Evolutionary conservation across 2,113 vertebrate species (phyloP), one percentile per base, ranked within the genome.

Genomic region (Mirounga angustirostris): DNA sequence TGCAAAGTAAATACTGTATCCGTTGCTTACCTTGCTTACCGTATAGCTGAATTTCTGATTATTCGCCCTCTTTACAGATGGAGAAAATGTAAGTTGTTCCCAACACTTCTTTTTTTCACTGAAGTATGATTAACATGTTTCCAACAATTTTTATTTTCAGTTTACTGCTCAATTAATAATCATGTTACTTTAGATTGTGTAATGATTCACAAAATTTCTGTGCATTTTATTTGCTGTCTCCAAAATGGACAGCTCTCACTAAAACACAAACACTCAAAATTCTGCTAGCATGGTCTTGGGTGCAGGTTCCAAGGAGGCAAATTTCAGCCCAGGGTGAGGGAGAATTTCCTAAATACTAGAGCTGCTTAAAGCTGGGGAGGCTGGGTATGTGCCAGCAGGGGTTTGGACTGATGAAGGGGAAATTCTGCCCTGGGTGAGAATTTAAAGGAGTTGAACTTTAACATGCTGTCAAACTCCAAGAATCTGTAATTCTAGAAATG

Each of bases 401-500:
- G 1, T 40, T 19, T 4, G 50, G 63, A 16, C n/a, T 71, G 22
- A 15, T 28, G 40, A 74, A 15, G 24, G 67, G 61, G 40, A 58
- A 56, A 89, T 91, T 80, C 19, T n/a, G 58, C 50, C 30, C n/a
- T 56, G 40, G 56, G 13, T 65, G 58, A 5, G 30, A 74, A 76
- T 58, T 74, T 91, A 82, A 89, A 92, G 59, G 81, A 86, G 61
- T 33, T 87, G 83, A 94, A 88, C 86, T 96, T 94, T 46, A 91
- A 50, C 40, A 76, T 52, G 52, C 87, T 54, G 3, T 69, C n/a
- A 10, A 69, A 78, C 86, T 86, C 89, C 26, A 59, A 91, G 40
- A 86, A 89, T 93, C 67, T 89, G 43, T 87, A 56, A 85, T 96
- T 97, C 87, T 80, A 96, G 89, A 95, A 96, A 71, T 58, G 69